Base-by-base conservation (phyloP, 2,113 vertebrate species). In the Odontesthes bonariensis region DNA sequence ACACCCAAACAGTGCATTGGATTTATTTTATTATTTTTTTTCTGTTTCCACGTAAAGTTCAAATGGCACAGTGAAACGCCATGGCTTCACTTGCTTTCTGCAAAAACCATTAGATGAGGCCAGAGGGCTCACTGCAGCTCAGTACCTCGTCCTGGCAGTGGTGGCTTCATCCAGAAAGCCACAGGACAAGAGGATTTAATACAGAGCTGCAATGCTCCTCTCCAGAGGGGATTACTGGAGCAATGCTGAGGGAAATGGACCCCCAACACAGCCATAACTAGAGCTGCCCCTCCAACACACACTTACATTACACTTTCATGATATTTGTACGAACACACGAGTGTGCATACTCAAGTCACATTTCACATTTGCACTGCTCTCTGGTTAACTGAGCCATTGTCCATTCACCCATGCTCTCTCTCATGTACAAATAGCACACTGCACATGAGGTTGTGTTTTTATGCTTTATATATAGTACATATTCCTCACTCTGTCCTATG, bases 181-280 rank as follows among this genome's bases (percentile, higher is more conserved):
- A 84, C 63, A 17, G 85, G 84, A 88, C 87, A 89, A 89, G 86
- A 87, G 89, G 89, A 91, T 92, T 91, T 92, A 91, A 88, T 81
- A 83, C 84, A 84, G 83, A 89, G 87, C 87, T 46, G 71, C 19
- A 27, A 49, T 76, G 80, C 87, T 85, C 72, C 77, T 86, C 89
- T 92, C 80, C 88, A 89, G 82, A 87, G 81, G 85, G 91, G 90
- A 92, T 92, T 92, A 92, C 76, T 75, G 82, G 78, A 82, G 85
- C 88, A 76, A 61, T 76, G 73, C 83, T 83, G 66, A 17, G 27
- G 84, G 87, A 90, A 88, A 88, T 84, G 58, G 78, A 89, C 78
- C 75, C 77, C 75, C 88, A 82, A 67, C 63, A 84, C 81, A 33
- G 69, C 78, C 70, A 67, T 55, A 86, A 78, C 81, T 83, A 60